Percentiles rank a stretch among this genome's conserved stretches.
Conservation (phyloP, 2,797 vertebrate species). For the Pitangus sulphuratus region DNA sequence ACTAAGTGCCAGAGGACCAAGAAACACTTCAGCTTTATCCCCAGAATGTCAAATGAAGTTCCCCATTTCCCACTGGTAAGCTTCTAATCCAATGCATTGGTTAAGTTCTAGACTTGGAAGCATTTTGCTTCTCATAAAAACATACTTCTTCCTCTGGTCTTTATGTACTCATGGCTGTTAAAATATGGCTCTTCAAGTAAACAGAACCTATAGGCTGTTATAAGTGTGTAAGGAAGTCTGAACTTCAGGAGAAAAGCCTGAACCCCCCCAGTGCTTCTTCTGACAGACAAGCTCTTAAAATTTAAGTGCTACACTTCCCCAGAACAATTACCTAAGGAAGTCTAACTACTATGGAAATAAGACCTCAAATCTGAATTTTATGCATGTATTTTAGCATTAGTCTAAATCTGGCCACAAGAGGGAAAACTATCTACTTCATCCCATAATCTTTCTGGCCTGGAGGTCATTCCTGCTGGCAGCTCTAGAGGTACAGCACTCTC, state of each 20-base stretch:
- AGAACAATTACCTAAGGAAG: not conserved
- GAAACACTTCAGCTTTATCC: not conserved
- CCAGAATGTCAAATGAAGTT: not conserved
- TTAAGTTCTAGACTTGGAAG: not conserved
- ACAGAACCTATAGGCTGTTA: not conserved
- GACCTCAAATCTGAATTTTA: not conserved
- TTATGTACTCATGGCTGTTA: not conserved
- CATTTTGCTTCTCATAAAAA: not conserved
- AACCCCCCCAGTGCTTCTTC: not conserved
- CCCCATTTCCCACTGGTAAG: not conserved
- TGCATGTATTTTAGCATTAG: not conserved
- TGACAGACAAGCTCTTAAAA: not conserved
- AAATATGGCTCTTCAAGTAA: not conserved
- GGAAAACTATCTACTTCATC: not conserved
- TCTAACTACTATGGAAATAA: not conserved
- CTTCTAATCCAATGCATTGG: not conserved
- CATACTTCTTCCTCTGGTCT: not conserved
- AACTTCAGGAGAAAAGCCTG: not conserved
- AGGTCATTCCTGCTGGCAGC: not conserved
- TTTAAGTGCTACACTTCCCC: not conserved
- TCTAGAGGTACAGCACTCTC: rapidly evolving
- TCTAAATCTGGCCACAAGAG: not conserved
- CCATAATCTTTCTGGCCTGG: not conserved
- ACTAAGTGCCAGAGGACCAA: not conserved
- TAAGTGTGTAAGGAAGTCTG: not conserved